phyloP scores from a whole-genome alignment of 1,140 invertebrate genomes.

The Spodoptera frugiperda region DNA sequence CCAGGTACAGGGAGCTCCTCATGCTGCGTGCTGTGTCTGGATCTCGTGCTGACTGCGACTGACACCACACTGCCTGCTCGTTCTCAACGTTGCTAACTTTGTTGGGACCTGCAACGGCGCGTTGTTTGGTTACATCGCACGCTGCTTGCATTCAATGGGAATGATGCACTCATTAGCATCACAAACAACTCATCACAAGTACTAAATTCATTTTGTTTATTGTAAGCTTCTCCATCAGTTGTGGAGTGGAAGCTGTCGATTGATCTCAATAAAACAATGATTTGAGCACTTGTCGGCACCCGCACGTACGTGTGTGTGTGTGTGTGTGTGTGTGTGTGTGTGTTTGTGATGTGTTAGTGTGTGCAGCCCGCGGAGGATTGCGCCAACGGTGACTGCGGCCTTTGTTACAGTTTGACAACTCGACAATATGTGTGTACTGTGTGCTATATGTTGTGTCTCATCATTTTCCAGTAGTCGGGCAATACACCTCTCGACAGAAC shows the following conservation, averaged over 20 bases:
- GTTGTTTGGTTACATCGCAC: no score
- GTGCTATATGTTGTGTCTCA: no score
- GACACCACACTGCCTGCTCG: slow-evolving; percentile 16
- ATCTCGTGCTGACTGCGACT: not conserved
- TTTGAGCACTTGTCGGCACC: slow-evolving; percentile 9
- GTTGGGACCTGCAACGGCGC: slow-evolving; percentile 30
- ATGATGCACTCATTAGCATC: no score
- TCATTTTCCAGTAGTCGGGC: not conserved
- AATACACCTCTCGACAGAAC: not conserved
- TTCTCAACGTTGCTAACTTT: slow-evolving; percentile 47
- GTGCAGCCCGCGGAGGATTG: slow-evolving; percentile 8
- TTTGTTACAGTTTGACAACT: not conserved
- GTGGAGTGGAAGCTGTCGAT: no score
- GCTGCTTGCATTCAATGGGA: no score
- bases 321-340: slow-evolving; percentile 9
- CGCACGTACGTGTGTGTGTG: slow-evolving; percentile 21
- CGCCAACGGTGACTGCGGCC: not conserved
- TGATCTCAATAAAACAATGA: not conserved
- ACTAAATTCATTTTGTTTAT: no score
- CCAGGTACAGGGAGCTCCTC: slow-evolving; percentile 66
- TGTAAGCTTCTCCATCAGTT: not conserved
- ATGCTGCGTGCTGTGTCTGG: slow-evolving; percentile 54
- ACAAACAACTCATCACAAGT: not conserved
- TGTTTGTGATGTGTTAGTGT: not conserved
- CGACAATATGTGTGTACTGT: not conserved